Evolutionary conservation across 2,888 invertebrate species (phyloP).

Genomic region (Sabatieria punctata): DNA sequence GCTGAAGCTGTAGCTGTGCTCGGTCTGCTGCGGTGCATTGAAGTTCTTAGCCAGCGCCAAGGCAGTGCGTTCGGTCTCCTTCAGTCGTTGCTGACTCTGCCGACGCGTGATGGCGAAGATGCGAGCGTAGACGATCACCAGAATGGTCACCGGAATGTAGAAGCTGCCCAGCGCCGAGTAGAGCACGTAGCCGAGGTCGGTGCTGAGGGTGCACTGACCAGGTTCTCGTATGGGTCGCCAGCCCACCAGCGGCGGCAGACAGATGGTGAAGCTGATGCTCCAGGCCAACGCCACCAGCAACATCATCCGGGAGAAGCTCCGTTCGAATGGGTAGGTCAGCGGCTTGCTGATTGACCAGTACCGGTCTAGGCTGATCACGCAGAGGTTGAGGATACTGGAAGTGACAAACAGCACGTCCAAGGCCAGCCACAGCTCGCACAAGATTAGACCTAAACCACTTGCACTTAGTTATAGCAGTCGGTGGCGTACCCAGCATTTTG

Average conservation of each 20-base stretch:
- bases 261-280: constrained; percentile 26
- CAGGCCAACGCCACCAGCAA: constrained; percentile 11
- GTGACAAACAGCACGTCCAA: constrained; percentile 39
- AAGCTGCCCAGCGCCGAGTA: constrained; percentile 96
- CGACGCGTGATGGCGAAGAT: constrained; percentile 27
- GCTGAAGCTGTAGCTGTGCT: too few relatives aligned
- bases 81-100: constrained; percentile 23
- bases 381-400: constrained; percentile 37
- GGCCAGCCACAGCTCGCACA: constrained; percentile 39
- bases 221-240: constrained; percentile 23
- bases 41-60: not conserved
- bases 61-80: constrained; percentile 22
- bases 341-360: constrained; percentile 28
- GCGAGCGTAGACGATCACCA: constrained; percentile 27
- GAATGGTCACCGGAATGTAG: constrained; percentile 77
- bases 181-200: constrained; percentile 88
- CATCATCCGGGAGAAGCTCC: not conserved
- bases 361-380: constrained; percentile 27
- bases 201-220: constrained; percentile 43
- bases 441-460: too few relatives aligned
- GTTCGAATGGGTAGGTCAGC: constrained; percentile 20
- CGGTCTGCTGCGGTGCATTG: too few relatives aligned
- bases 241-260: constrained; percentile 28
- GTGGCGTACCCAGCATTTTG: too few relatives aligned
- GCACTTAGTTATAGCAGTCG: too few relatives aligned